These are phyloP conservation scores for Abramis brama DNA, from an alignment of 2,113 vertebrate genomes.

Conservation along the genomic window DNA sequence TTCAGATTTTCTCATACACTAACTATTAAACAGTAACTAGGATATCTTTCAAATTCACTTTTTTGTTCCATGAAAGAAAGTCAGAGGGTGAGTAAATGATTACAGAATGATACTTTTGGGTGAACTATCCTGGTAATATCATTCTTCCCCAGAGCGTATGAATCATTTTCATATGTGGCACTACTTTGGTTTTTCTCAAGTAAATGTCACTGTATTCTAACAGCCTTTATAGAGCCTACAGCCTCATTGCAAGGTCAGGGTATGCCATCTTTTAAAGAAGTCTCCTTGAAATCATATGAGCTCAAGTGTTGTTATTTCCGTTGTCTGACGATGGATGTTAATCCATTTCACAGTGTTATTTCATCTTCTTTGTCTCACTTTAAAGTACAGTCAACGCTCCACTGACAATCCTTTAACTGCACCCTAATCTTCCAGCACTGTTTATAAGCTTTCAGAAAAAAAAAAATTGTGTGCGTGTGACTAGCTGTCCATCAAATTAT, in stretches of 20 bases:
- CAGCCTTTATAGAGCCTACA: slow-evolving; percentile 23
- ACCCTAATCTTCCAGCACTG: background rate
- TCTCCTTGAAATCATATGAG: slow-evolving; percentile 29
- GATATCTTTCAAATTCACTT: background rate
- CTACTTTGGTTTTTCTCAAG: background rate
- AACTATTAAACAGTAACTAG: background rate
- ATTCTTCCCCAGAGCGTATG: slow-evolving; percentile 11
- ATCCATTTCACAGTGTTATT: slow-evolving; percentile 17
- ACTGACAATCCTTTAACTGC: background rate
- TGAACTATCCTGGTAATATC: slow-evolving; percentile 29
- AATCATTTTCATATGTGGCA: slow-evolving; percentile 10
- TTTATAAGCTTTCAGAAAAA: slow-evolving; percentile 36
- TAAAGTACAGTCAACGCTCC: background rate
- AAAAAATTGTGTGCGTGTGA: background rate
- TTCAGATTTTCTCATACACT: background rate
- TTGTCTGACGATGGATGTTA: slow-evolving; percentile 10
- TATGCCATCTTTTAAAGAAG: slow-evolving; percentile 23
- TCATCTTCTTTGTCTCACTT: background rate
- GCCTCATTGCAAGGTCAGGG: slow-evolving; percentile 38
- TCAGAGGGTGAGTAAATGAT: background rate
- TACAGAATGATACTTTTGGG: background rate
- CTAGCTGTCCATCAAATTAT: slow-evolving; percentile 36
- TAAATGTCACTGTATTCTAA: slow-evolving; percentile 47
- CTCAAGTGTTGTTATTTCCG: background rate
- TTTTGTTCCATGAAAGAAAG: background rate